Evolutionary conservation across 2,888 invertebrate genomes (phyloP), one percentile per base, ranked within the genome.

Genomic region (Ophion ellenae): DNA sequence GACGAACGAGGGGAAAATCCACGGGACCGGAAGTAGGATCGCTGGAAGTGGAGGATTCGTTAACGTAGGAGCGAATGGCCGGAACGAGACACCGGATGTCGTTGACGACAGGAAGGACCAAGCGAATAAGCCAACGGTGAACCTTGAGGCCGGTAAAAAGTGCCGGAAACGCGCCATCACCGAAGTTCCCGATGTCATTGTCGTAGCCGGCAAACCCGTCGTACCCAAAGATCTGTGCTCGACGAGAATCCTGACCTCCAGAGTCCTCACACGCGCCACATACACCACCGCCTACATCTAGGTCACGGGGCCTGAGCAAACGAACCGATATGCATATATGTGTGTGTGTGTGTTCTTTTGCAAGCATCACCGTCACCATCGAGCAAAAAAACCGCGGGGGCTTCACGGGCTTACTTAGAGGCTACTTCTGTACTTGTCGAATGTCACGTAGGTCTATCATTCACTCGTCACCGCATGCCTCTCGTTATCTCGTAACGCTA

Each of bases 221-320:
- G 89, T 90, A 83, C 89, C 90, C 87, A 92, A 91, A 91, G 91
- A 93, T 89, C 89, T 91, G 88, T 91, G 92, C 90, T 91, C 92
- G 90, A 90, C 90, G 89, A 89, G 91, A 88, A 90, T 92, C 91
- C 91, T 91, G 87, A 92, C 91, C 74, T 91, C 93, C 91, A 92
- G 91, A 91, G 90, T 91, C 92, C 92, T 92, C 88, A 93, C 91
- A 90, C 92, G 93, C 87, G 90, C 93, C 87, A 93, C 92, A 90
- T 94, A 93, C 90, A 93, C 93, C 91, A 93, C 94, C 87, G 92
- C 93, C 91, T 94, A 93, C 89, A 93, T 94, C 89, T 94, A 91
- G 91, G 90, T 90, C 89, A 88, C 88, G 89, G 89, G 89, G 88
- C 76, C 78, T 85, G 84, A 14, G 53, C 53, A 71, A 70, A 61